Evolutionary conservation across 1,140 invertebrate species (phyloP).

Genomic region (Drosophila pseudoananassae): DNA sequence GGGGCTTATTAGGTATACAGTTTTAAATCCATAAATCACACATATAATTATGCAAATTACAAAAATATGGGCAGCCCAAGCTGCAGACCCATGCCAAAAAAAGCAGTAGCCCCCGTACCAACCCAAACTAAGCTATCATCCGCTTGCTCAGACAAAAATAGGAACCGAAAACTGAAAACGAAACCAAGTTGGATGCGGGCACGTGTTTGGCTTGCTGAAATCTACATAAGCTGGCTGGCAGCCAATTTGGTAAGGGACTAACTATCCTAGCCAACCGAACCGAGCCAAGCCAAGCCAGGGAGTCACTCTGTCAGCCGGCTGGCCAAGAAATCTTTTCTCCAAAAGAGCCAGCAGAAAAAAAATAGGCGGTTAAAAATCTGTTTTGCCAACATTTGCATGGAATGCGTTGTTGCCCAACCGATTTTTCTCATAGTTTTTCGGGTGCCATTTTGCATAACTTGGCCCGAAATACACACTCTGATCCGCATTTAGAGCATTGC

Average conservation of each 20-base stretch:
- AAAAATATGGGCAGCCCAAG: slow-evolving; percentile 64
- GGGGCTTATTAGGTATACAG: slow-evolving; percentile 40
- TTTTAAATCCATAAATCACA: slow-evolving; percentile 80
- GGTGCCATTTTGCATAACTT: slow-evolving; percentile 74
- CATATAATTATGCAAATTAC: slow-evolving; percentile 80
- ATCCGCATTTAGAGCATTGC: slow-evolving; percentile 31
- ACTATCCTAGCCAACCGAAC: slow-evolving; percentile 51
- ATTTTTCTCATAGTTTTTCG: slow-evolving; percentile 53
- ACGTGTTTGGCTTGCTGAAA: slow-evolving; percentile 79
- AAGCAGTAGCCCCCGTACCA: neutral
- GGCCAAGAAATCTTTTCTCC: slow-evolving; percentile 61
- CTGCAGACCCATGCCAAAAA: slow-evolving; percentile 24
- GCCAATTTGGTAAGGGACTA: slow-evolving; percentile 73
- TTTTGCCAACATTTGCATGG: slow-evolving; percentile 79
- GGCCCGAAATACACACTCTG: slow-evolving; percentile 38
- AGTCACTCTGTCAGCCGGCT: slow-evolving; percentile 38
- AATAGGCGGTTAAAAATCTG: slow-evolving; percentile 74
- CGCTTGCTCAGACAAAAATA: slow-evolving; percentile 52
- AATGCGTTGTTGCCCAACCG: slow-evolving; percentile 55
- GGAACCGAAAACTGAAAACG: slow-evolving; percentile 64
- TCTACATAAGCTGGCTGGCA: slow-evolving; percentile 79
- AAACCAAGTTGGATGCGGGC: slow-evolving; percentile 67
- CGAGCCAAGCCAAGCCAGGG: slow-evolving; percentile 21
- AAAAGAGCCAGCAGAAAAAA: slow-evolving; percentile 39
- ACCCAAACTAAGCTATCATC: slow-evolving; percentile 31